Percentiles rank a stretch among this genome's conserved stretches.
phyloP scores from a whole-genome alignment of 2,113 vertebrate genomes.

The Protomyctophum bolini region DNA sequence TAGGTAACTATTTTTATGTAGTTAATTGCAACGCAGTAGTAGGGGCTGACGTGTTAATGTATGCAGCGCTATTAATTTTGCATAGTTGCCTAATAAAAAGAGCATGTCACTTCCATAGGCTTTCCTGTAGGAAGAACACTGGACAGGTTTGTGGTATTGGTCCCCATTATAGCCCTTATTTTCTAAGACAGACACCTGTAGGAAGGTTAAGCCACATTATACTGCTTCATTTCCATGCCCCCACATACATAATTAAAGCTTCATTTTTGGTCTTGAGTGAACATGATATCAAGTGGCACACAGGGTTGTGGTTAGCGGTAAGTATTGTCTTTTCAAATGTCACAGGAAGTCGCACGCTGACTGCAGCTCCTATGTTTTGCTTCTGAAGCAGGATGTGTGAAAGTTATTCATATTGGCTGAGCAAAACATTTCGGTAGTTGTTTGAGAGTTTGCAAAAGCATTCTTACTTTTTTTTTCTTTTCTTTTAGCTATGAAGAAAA shows the following conservation, averaged over 20 bases:
- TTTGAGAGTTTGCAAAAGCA: not conserved
- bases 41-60: too few species aligned
- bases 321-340: not conserved
- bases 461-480: too few species aligned
- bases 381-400: not conserved
- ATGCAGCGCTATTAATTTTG: not conserved
- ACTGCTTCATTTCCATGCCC: not conserved
- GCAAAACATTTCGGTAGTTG: not conserved
- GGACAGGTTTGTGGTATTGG: conserved; percentile 31
- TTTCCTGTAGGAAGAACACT: conserved; percentile 29
- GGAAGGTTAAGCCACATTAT: not conserved
- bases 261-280: not conserved
- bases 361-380: not conserved
- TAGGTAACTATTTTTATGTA: too few species aligned
- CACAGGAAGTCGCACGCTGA: conserved; percentile 6
- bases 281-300: not conserved
- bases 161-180: conserved; percentile 41
- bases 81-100: too few species aligned
- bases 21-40: too few species aligned
- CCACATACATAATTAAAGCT: not conserved
- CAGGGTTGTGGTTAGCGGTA: not conserved
- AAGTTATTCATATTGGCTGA: not conserved
- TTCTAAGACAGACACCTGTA: conserved; percentile 24
- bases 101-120: not conserved
- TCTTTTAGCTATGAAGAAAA: too few species aligned